Percentiles rank a stretch among this genome's conserved stretches.
These are phyloP conservation scores for Pimephales promelas DNA, from an alignment of 2,113 vertebrate genomes.

Conservation along the genomic window DNA sequence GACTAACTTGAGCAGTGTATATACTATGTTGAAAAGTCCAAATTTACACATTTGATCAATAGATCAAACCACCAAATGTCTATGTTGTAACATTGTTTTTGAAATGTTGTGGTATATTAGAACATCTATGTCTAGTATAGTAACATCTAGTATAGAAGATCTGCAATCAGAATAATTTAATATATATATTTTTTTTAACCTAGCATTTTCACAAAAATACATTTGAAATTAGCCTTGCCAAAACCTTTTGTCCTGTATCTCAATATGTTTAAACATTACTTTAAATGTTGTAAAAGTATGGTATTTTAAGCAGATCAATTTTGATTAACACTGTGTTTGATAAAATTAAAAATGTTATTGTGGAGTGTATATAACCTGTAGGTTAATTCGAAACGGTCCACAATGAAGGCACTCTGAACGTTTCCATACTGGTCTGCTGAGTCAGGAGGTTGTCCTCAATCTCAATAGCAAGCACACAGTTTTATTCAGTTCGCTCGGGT, in stretches of 20 bases:
- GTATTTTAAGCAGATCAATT: not conserved
- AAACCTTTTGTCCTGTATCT: too few species aligned
- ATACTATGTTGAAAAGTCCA: not conserved
- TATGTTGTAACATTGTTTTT: not conserved
- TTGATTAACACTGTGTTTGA: not conserved
- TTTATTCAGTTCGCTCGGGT: slow-evolving; percentile 56
- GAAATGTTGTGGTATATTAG: not conserved
- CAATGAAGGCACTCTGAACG: slow-evolving; percentile 22
- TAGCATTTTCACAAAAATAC: too few species aligned
- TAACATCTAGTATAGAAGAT: too few species aligned
- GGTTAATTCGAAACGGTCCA: not conserved
- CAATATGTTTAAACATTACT: too few species aligned
- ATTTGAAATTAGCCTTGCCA: too few species aligned
- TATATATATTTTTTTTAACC: too few species aligned
- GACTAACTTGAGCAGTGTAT: not conserved
- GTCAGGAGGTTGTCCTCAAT: slow-evolving; percentile 60
- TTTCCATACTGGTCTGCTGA: slow-evolving; percentile 66
- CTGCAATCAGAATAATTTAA: not conserved
- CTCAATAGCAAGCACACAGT: slow-evolving; percentile 62
- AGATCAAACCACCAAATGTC: not conserved
- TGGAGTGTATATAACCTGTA: not conserved
- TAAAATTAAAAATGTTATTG: not conserved
- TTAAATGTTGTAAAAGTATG: too few species aligned
- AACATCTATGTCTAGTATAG: too few species aligned
- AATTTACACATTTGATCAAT: not conserved